A percentile compares a stretch with the other conserved stretches of the same genome.
Conservation (phyloP, 2,797 vertebrate genomes). For the Limosa lapponica region DNA sequence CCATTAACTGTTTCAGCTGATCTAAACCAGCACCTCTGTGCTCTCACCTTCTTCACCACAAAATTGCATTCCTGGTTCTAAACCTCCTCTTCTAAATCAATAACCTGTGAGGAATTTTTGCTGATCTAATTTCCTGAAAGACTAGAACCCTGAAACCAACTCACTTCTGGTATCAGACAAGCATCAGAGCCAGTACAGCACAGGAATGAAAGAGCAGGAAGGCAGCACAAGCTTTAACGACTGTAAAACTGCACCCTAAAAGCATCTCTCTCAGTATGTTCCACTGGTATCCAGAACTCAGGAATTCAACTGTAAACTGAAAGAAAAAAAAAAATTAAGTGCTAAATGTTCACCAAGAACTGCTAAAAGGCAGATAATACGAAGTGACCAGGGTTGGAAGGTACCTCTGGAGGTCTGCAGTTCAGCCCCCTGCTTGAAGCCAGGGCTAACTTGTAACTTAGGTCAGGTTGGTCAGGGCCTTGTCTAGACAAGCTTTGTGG, state of each 20-base stretch:
- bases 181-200: background rate
- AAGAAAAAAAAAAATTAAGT: background rate
- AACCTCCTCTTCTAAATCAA: background rate
- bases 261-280: background rate
- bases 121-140: background rate
- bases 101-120: background rate
- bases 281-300: background rate
- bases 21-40: background rate
- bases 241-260: background rate
- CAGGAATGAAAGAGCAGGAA: background rate
- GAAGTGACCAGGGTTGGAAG: background rate
- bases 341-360: background rate
- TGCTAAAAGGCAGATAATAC: background rate
- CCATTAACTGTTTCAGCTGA: background rate
- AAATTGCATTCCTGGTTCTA: background rate
- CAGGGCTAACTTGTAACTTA: background rate
- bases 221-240: background rate
- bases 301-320: background rate
- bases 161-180: background rate
- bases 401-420: background rate
- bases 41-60: background rate
- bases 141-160: background rate
- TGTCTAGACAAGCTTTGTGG: background rate
- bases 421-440: background rate
- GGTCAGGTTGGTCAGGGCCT: background rate